These are phyloP conservation scores for Macaca fascicularis DNA, from an alignment of 2,113 vertebrate species.

Conservation along the genomic window T2T-MFA8v1.1 NC_088387.1:6230001-6230500, in stretches of 20 bases:
- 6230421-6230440: background rate
- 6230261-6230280: background rate
- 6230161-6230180: background rate
- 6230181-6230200: background rate
- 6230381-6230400: background rate
- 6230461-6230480: background rate
- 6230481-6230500: background rate
- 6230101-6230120: constrained; percentile 12
- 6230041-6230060: background rate
- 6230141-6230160: background rate
- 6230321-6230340: background rate
- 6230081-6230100: background rate
- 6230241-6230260: background rate
- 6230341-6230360: background rate
- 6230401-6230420: background rate
- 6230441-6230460: background rate
- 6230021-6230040: background rate
- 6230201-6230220: constrained; percentile 16
- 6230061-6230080: background rate
- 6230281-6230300: background rate
- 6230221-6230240: constrained; percentile 9
- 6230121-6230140: background rate
- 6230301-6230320: background rate
- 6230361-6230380: background rate
- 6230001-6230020: background rate